Percentiles rank a stretch among this genome's conserved stretches.
Evolutionary conservation across 2,888 invertebrate species (phyloP).

Genomic region (Seira musarum): DNA sequence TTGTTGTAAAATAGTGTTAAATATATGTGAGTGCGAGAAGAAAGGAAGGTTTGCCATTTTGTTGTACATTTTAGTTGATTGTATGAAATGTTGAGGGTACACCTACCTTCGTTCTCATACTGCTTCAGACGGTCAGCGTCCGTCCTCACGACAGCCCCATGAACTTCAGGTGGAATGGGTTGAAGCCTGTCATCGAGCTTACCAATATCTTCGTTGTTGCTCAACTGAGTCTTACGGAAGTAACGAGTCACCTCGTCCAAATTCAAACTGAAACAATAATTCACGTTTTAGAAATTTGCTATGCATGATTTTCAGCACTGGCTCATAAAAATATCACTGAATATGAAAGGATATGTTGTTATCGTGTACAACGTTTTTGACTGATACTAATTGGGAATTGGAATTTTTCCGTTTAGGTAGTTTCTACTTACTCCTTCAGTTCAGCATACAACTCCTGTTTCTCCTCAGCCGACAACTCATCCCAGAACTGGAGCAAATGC

Average conservation of each 20-base stretch:
- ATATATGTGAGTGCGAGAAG: background rate
- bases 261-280: slow-evolving; percentile 74
- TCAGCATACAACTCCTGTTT: slow-evolving; percentile 77
- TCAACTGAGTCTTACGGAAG: slow-evolving; percentile 74
- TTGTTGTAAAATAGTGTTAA: too few relatives aligned
- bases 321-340: background rate
- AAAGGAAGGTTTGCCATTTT: too few relatives aligned
- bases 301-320: background rate
- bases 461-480: slow-evolving; percentile 79
- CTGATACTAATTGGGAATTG: too few relatives aligned
- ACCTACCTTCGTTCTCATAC: slow-evolving; percentile 81
- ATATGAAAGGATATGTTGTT: slow-evolving; percentile 15
- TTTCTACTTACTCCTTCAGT: slow-evolving; percentile 75
- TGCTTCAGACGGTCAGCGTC: slow-evolving; percentile 77
- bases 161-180: slow-evolving; percentile 86
- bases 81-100: too few relatives aligned
- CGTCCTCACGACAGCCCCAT: slow-evolving; percentile 84
- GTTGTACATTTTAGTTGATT: too few relatives aligned
- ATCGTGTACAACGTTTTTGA: too few relatives aligned
- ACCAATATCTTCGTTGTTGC: slow-evolving; percentile 78
- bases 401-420: slow-evolving; percentile 5
- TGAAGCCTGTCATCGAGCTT: slow-evolving; percentile 87
- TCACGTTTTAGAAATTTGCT: background rate
- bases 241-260: slow-evolving; percentile 81
- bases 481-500: slow-evolving; percentile 88